Conservation (phyloP, 1,140 invertebrate species). For the Pseudomyrmex gracilis region DNA sequence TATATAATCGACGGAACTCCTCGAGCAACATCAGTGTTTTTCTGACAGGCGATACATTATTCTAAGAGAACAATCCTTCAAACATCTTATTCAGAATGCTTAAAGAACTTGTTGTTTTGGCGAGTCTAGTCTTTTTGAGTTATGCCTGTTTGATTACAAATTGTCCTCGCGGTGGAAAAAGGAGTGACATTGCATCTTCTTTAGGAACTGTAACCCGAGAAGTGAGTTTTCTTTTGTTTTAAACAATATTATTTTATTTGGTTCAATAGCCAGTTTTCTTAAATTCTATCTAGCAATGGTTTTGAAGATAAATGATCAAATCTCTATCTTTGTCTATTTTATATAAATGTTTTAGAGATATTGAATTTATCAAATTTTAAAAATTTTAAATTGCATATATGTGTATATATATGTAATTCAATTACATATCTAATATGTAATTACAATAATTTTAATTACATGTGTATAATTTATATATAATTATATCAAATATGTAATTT, state of each 20-base stretch:
- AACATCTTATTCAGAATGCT: constrained; percentile 54
- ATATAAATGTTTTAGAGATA: background rate
- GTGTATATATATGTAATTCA: too few relatives aligned
- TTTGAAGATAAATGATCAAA: too few relatives aligned
- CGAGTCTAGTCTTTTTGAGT: constrained; percentile 71
- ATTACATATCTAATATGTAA: too few relatives aligned
- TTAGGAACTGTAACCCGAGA: constrained; percentile 77
- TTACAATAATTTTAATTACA: too few relatives aligned
- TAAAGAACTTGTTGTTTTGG: constrained; percentile 65
- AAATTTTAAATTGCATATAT: too few relatives aligned
- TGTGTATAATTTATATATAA: background rate
- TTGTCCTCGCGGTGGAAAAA: constrained; percentile 86
- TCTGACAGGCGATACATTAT: constrained; percentile 40
- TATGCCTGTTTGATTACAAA: constrained; percentile 86
- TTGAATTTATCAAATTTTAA: background rate
- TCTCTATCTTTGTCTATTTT: background rate
- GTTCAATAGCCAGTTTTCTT: background rate
- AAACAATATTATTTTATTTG: background rate
- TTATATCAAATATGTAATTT: background rate
- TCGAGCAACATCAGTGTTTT: constrained; percentile 67
- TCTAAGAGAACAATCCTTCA: background rate
- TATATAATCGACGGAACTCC: constrained; percentile 64
- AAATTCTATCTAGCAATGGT: too few relatives aligned
- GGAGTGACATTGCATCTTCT: constrained; percentile 79
- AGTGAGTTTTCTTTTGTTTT: constrained; percentile 61